A percentile compares a stretch with the other conserved stretches of the same genome.
Conservation (phyloP, 2,797 vertebrate genomes). For the Sebastes baramenuke region DNA sequence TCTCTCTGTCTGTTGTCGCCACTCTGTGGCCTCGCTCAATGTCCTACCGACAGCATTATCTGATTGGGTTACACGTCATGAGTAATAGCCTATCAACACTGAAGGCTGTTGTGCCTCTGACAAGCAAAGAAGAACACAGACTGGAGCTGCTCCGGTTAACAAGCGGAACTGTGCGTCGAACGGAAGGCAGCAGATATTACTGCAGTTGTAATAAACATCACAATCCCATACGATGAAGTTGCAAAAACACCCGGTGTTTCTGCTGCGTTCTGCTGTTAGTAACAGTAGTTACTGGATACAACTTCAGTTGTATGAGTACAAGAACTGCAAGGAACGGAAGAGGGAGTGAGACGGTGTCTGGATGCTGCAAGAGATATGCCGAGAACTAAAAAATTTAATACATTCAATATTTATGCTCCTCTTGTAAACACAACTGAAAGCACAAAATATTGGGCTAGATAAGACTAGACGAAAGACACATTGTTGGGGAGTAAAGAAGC, state of each 20-base stretch:
- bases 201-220: neutral
- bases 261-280: neutral
- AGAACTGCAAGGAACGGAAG: neutral
- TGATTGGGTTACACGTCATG: neutral
- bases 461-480: neutral
- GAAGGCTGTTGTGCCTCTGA: neutral
- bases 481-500: neutral
- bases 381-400: neutral
- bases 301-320: neutral
- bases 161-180: neutral
- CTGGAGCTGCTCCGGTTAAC: neutral
- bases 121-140: neutral
- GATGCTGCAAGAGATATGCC: neutral
- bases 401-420: neutral
- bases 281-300: neutral
- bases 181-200: neutral
- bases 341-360: neutral
- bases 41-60: neutral
- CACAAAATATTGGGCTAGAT: neutral
- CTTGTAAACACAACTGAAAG: neutral
- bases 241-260: neutral
- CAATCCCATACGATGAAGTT: neutral
- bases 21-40: neutral
- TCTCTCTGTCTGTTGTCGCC: neutral
- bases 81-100: neutral